Conservation (phyloP, 2,888 invertebrate genomes). For the Lithophane ornitopus region DNA sequence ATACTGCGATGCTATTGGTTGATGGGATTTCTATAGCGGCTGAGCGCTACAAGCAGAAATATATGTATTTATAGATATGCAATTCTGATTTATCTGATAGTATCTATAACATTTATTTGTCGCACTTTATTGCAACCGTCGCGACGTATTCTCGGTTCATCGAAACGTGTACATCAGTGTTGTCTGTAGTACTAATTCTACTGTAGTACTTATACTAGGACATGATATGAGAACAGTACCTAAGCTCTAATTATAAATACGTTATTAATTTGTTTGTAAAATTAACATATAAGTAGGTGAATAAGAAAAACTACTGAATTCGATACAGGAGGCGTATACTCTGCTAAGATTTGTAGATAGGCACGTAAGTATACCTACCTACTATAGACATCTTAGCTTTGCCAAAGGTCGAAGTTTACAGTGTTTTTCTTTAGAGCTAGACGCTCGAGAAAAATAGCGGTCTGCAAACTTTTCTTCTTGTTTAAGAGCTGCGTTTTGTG, state of each 20-base stretch:
- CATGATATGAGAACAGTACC: not conserved
- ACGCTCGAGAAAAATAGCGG: conserved; percentile 33
- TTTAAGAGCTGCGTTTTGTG: conserved; percentile 27
- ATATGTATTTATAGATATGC: no score
- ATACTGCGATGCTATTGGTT: no score
- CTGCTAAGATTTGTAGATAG: not conserved
- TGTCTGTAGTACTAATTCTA: not conserved
- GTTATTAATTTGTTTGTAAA: not conserved
- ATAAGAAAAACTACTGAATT: not conserved
- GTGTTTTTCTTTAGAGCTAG: conserved; percentile 17
- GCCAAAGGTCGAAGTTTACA: conserved; percentile 16
- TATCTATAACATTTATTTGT: no score
- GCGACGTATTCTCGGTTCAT: no score
- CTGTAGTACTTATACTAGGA: not conserved
- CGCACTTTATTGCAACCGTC: no score
- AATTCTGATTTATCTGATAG: no score
- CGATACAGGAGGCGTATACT: not conserved
- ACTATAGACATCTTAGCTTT: not conserved
- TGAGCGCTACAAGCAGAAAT: no score
- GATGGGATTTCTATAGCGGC: no score
- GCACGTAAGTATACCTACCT: not conserved
- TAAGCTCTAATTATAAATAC: not conserved
- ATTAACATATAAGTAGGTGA: not conserved
- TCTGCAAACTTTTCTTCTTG: conserved; percentile 29
- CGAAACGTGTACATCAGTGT: no score